Evolutionary conservation across 2,113 vertebrate species (phyloP).

Genomic region (Daboia siamensis): DNA sequence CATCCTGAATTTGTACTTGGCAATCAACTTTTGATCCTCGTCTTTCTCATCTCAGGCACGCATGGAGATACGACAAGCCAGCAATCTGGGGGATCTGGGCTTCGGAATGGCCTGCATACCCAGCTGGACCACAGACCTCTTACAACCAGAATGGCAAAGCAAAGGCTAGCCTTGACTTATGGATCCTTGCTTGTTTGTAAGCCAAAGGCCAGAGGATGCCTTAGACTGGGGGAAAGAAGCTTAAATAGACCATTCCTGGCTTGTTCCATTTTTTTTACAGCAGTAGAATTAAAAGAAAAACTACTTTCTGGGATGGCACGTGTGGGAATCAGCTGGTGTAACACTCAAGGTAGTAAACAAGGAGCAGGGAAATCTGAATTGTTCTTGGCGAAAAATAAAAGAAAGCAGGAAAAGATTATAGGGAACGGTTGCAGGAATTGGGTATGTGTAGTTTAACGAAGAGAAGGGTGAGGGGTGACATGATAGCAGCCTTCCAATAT

Average conservation of each 20-base stretch:
- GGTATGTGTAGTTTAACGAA: too few species aligned
- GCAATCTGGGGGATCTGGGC: neutral
- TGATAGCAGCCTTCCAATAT: too few species aligned
- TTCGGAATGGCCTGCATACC: neutral
- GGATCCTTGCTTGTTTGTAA: neutral
- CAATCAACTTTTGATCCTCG: neutral
- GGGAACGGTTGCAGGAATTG: too few species aligned
- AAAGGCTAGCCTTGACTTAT: neutral
- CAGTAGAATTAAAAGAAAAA: neutral
- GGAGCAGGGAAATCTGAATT: neutral
- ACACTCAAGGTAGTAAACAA: neutral
- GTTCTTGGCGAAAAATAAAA: neutral
- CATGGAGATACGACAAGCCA: neutral
- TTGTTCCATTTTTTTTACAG: neutral
- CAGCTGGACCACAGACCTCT: neutral
- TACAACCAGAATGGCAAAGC: neutral
- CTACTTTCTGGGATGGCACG: neutral
- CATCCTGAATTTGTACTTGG: neutral
- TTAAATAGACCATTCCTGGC: neutral
- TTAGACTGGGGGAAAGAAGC: neutral
- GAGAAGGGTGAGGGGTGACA: too few species aligned
- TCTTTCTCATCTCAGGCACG: neutral
- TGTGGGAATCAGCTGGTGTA: neutral
- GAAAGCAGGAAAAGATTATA: neutral
- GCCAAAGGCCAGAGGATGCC: neutral